Evolutionary conservation across 1,140 invertebrate genomes (phyloP).

Genomic region (Listronotus bonariensis): DNA sequence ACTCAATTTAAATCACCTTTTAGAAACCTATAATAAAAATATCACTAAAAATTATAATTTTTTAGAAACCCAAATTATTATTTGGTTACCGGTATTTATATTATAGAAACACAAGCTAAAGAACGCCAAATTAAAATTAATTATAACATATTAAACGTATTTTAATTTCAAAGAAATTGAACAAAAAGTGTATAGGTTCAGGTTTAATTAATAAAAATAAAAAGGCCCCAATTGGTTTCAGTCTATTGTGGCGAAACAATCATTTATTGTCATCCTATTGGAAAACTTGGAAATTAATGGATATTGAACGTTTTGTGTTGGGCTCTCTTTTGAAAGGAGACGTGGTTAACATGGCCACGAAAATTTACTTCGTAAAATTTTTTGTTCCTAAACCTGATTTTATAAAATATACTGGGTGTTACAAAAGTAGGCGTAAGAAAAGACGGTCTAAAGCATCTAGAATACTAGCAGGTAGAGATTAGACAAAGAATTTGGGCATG

Average conservation of each 20-base stretch:
- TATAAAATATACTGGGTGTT: too few species aligned
- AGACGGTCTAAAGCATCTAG: too few species aligned
- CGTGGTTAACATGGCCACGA: slow-evolving; percentile 13
- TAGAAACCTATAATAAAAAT: too few species aligned
- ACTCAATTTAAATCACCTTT: too few species aligned
- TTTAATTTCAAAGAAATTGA: slow-evolving; percentile 10
- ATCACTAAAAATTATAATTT: too few species aligned
- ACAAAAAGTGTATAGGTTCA: slow-evolving; percentile 16
- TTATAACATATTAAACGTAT: slow-evolving; percentile 1
- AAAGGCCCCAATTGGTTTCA: slow-evolving; percentile 10
- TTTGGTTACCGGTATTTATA: too few species aligned
- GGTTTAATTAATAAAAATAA: slow-evolving; percentile 34
- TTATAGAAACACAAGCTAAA: too few species aligned
- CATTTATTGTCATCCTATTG: slow-evolving; percentile 35
- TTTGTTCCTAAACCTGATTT: slow-evolving; percentile 14
- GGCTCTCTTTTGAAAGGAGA: slow-evolving; percentile 10
- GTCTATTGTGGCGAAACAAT: slow-evolving; percentile 33
- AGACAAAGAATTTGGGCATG: too few species aligned
- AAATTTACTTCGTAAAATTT: slow-evolving; percentile 25
- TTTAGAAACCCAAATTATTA: too few species aligned
- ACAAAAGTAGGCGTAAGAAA: too few species aligned
- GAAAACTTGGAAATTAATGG: slow-evolving; percentile 37
- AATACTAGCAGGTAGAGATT: too few species aligned
- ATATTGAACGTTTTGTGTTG: slow-evolving; percentile 34
- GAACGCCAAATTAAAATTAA: background rate